Conservation (phyloP, 2,888 invertebrate genomes). For the Callyntrura guangdongensis region DNA sequence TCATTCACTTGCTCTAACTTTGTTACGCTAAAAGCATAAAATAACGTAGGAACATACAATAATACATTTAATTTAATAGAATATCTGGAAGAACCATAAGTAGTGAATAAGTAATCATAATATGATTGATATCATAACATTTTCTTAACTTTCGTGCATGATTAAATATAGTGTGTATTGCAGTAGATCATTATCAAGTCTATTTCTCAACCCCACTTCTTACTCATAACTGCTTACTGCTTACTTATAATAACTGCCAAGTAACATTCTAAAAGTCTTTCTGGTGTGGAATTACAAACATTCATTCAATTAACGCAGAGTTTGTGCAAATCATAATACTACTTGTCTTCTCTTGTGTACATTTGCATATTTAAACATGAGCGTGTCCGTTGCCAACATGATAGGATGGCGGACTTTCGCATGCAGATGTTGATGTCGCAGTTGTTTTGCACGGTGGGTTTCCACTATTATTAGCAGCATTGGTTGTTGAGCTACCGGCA, state of each 20-base stretch:
- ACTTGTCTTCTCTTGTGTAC: constrained; percentile 11
- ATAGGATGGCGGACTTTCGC: constrained; percentile 52
- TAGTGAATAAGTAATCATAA: background rate
- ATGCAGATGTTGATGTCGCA: constrained; percentile 50
- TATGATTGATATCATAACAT: background rate
- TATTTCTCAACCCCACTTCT: background rate
- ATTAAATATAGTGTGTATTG: background rate
- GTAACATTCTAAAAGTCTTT: background rate
- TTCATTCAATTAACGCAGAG: background rate
- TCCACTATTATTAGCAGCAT: constrained; percentile 12
- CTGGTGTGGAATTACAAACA: background rate
- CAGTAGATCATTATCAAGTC: constrained; percentile 34
- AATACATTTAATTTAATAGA: background rate
- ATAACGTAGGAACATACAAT: background rate
- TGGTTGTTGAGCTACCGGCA: constrained; percentile 12
- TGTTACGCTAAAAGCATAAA: background rate
- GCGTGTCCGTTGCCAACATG: constrained; percentile 76
- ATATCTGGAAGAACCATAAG: constrained; percentile 26
- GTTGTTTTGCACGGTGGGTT: constrained; percentile 69
- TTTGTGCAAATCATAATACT: constrained; percentile 4
- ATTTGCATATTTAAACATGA: constrained; percentile 53
- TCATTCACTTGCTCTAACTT: background rate
- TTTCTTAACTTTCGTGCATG: background rate
- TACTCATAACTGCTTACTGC: background rate
- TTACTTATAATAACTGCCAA: background rate